phyloP scores from a whole-genome alignment of 2,113 vertebrate genomes.

The Chloroceryle aenea region DNA sequence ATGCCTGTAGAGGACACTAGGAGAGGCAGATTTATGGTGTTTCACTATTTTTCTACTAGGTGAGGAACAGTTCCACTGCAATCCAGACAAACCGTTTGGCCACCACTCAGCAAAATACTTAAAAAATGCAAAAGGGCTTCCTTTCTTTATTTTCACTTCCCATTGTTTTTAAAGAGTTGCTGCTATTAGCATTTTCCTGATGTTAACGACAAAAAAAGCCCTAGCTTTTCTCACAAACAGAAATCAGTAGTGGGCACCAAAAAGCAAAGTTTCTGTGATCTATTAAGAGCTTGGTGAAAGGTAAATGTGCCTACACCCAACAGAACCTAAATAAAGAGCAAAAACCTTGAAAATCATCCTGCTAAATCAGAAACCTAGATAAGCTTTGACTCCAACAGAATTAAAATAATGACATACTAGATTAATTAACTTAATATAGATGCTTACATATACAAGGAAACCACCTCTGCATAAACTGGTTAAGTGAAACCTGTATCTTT shows the following conservation, averaged over 20 bases:
- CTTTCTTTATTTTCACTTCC: not conserved
- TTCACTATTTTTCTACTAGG: not conserved
- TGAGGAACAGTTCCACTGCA: not conserved
- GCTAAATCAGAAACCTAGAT: not conserved
- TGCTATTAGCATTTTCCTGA: not conserved
- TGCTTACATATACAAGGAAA: not conserved
- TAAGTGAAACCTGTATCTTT: not conserved
- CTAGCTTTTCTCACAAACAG: not conserved
- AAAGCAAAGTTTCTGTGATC: not conserved
- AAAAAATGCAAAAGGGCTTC: not conserved
- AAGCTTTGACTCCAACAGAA: not conserved
- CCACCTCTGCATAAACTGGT: not conserved
- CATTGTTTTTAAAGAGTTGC: not conserved
- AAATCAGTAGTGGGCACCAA: conserved; percentile 4
- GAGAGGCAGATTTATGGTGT: not conserved
- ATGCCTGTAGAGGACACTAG: not conserved
- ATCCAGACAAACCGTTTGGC: not conserved
- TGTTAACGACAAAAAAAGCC: not conserved
- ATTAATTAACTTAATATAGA: not conserved
- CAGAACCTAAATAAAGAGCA: not conserved
- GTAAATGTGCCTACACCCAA: rapidly evolving
- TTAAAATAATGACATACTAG: rapidly evolving
- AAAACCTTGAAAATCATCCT: not conserved
- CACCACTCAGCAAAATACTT: not conserved
- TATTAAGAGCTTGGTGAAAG: not conserved